These are phyloP conservation scores for Megaceryle maxima DNA, from an alignment of 2,113 vertebrate species.

Conservation along the genomic window DNA sequence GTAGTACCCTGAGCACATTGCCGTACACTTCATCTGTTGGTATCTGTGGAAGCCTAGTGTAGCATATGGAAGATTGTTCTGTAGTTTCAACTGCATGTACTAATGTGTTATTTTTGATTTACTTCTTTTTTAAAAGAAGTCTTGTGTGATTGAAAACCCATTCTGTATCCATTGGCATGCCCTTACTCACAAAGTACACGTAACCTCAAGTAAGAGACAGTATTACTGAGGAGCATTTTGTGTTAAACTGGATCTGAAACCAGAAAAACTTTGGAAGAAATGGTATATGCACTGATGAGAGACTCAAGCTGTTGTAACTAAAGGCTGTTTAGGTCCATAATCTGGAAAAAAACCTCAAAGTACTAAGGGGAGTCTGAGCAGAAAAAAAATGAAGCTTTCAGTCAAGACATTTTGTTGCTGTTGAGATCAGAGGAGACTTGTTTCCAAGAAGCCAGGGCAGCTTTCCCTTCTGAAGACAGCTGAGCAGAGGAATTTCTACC, in stretches of 20 bases:
- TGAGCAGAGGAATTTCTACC: neutral
- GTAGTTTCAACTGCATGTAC: neutral
- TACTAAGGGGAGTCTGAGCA: neutral
- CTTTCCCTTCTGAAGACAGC: slow-evolving; percentile 22
- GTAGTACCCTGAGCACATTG: neutral
- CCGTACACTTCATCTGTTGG: neutral
- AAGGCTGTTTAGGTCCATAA: neutral
- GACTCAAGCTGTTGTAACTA: neutral
- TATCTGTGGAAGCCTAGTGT: neutral
- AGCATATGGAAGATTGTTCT: neutral
- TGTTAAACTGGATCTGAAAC: neutral
- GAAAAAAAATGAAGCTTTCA: neutral
- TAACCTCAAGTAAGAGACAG: neutral
- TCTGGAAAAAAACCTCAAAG: neutral
- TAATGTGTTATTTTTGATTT: neutral
- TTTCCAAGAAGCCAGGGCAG: slow-evolving; percentile 4
- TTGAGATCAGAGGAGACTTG: slow-evolving; percentile 9
- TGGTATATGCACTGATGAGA: neutral
- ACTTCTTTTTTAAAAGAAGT: neutral
- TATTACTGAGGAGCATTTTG: neutral
- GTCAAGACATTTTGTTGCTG: neutral
- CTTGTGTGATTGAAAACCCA: neutral
- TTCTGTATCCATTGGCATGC: neutral
- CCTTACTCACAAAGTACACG: neutral
- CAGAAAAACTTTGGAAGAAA: neutral